Conservation (phyloP, 2,797 vertebrate species). For the Sarcoramphus papa region DNA sequence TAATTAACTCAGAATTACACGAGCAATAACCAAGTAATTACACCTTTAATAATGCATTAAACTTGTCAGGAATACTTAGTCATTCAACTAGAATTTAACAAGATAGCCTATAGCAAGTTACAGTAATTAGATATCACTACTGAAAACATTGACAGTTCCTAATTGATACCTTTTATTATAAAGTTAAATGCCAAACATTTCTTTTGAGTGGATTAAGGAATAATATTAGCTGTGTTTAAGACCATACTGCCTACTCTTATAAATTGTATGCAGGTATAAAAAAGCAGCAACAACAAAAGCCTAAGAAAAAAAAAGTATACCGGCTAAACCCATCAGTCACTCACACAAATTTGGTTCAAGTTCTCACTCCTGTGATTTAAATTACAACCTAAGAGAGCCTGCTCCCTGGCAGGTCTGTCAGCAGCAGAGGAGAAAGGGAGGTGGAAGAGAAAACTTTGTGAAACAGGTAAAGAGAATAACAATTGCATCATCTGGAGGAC, state of each 20-base stretch:
- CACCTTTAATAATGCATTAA: conserved; percentile 82
- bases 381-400: conserved; percentile 10
- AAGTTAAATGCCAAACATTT: conserved; percentile 73
- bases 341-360: conserved; percentile 7
- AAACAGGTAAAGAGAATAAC: not conserved
- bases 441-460: not conserved
- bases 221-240: conserved; percentile 57
- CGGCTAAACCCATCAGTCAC: conserved; percentile 37
- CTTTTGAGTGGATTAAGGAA: conserved; percentile 67
- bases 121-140: conserved; percentile 78
- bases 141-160: conserved; percentile 78
- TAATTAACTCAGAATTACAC: conserved; percentile 80
- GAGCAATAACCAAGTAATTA: conserved; percentile 80
- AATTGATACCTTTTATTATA: conserved; percentile 79
- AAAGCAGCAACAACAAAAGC: not conserved
- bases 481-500: not conserved
- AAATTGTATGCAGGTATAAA: conserved; percentile 14
- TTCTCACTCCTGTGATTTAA: conserved; percentile 53
- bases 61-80: conserved; percentile 80
- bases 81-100: conserved; percentile 79
- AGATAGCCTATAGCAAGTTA: conserved; percentile 78
- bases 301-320: not conserved
- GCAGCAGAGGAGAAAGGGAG: not conserved
- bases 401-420: not conserved
- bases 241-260: conserved; percentile 42